A percentile compares a stretch with the other conserved stretches of the same genome.
These are phyloP conservation scores for Homarus gammarus DNA, from an alignment of 2,888 invertebrate species.

Conservation along the genomic window DNA sequence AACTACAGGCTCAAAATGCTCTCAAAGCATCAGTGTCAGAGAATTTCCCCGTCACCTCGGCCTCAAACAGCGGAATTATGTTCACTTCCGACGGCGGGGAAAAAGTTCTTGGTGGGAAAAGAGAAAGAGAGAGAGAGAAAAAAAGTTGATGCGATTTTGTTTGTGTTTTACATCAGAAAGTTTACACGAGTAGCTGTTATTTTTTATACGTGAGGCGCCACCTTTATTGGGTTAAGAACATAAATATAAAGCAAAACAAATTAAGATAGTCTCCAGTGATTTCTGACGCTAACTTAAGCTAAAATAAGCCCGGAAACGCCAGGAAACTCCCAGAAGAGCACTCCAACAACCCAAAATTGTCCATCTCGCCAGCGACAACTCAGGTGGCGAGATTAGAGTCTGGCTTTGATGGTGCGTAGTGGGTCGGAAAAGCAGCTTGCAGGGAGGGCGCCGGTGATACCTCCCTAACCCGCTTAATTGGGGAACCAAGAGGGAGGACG, in stretches of 20 bases:
- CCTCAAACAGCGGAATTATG: not conserved
- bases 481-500: constrained; percentile 6
- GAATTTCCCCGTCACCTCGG: not conserved
- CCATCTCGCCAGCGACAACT: constrained; percentile 30
- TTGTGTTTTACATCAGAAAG: not conserved
- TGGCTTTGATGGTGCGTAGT: constrained; percentile 46
- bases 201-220: too few species aligned
- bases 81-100: constrained; percentile 15
- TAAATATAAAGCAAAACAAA: not conserved
- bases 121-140: too few species aligned
- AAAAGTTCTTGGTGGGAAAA: constrained; percentile 6
- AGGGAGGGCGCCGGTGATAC: constrained; percentile 44
- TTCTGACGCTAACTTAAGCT: not conserved
- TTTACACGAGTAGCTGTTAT: too few species aligned
- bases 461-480: constrained; percentile 45
- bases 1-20: not conserved
- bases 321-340: not conserved
- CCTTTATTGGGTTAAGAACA: too few species aligned
- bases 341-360: constrained; percentile 19
- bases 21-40: not conserved
- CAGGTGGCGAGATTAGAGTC: constrained; percentile 47
- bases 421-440: constrained; percentile 48
- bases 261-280: not conserved
- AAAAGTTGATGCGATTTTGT: constrained; percentile 14
- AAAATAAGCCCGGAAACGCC: not conserved